Evolutionary conservation across 30 jellyfish, hydroid and myxozoan genomes (phyloP), one percentile per base, ranked within the genome.

Genomic region (Nemopilema nomurai): DNA sequence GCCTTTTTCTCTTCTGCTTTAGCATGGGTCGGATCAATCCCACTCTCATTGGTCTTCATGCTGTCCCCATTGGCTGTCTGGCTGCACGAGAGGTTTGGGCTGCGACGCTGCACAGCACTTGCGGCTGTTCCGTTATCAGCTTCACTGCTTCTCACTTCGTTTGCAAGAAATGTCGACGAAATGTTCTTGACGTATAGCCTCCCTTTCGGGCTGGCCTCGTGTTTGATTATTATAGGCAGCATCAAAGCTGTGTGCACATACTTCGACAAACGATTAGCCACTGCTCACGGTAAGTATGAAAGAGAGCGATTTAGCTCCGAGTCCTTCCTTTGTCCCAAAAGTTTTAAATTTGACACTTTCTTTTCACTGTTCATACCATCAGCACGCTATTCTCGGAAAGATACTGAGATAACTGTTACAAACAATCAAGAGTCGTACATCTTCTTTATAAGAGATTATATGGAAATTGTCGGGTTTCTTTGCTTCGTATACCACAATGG

Each of bases 11-110:
- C 13, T 41, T 41, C 57, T 13, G 13, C 13, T 82, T n/a, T 28
- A 82, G 91, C 91, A 18, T 82, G 91, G 91, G 85, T 82, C 52
- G 84, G 91, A 0, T 69, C 91, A 1, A 69, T 82, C 1, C 79
- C 91, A 7, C 20, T 82, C 65, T 20, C 91, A 71, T 27, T 82
- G 62, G 19, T 82, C 31, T 26, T 23, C 70, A 50, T 53, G 20
- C n/a, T 69, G 51, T 84, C 91, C 23, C 91, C 85, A n/a, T 21
- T 70, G 51, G 84, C 79, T 4, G 53, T 67, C 18, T 72, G 71
- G 78, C 29, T 69, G 13, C 27, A 69, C 68, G 63, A 62, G 69
- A 50, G 81, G 16, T 69, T 8, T 66, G 71, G 85, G 22, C 78
- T 66, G 18, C 84, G 91, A 21, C 41, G 49, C n/a, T 31, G 70